Base-by-base conservation (phyloP, 1,140 invertebrate genomes). In the Eufriesea mexicana region DNA sequence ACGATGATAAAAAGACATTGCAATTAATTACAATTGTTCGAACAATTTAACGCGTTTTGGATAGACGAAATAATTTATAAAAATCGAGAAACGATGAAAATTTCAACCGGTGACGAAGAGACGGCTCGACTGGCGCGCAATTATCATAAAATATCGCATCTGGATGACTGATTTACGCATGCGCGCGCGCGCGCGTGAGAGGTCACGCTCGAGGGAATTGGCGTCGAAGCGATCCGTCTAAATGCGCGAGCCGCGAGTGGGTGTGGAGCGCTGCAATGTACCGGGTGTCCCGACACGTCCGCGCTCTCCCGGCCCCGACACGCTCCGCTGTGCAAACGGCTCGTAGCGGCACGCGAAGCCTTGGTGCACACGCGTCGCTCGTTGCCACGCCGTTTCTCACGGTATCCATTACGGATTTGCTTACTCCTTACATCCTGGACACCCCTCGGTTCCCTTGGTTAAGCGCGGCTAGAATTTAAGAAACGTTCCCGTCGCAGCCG, bases 391-490 rank as follows among this genome's bases (percentile, higher is more conserved):
- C 55, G 70, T 88, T 89, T 90, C 86, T 80, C 88, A 89, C 88
- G 88, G 79, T 89, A 83, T 86, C 81, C 88, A 80, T 89, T 89
- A 83, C 84, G 62, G 84, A 79, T 90, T 90, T 87, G 82, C 89
- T 85, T 89, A 70, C 76, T 88, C 72, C 70, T 81, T 25, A 49
- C 25, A 35, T 23, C 20, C 25, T 61, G 78, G 66, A 62, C 35
- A 45, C 35, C 23, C 8, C 16, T 16, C 51, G 25, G 28, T 79
- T 55, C 42, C 73, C 23, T 8, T 49, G 6, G 51, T 78, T 71
- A 18, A 23, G 35, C 67, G 67, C 2, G 45, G 16, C 5, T 23
- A 9, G 70, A 42, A 67, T 74, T 72, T 57, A 70, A 70, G 49
- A 49, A 54, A 54, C 49, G 23, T 66, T 8, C 42, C 35, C 5